Evolutionary conservation across 2,113 vertebrate species (phyloP), one percentile per base, ranked within the genome.

Genomic region (Saguinus imperator): DNA sequence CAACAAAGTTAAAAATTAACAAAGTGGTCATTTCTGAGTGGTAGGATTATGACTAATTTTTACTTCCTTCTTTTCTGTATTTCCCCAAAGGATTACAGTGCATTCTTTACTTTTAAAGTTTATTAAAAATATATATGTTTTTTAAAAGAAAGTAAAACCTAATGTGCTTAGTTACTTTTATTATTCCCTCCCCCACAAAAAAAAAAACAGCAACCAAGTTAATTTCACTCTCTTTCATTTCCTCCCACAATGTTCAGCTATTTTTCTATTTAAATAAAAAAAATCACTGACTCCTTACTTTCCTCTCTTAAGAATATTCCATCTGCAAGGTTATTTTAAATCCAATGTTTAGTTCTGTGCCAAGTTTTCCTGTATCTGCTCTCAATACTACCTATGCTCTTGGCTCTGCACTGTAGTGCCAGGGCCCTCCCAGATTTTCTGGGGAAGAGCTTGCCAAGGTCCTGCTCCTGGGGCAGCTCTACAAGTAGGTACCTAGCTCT

Each of bases 181-280:
- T 66, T 52, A 72, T 81, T 73, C 3, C 20, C 29, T n/a, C 20
- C 4, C 48, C 8, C 13, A 11, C 21, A 11, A 50, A 29, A 57
- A 70, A 95, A 89, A 61, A 43, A 57, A 73, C 4, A 68, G 8
- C 18, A 75, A 21, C 20, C n/a, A 76, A 93, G 50, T 75, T 77
- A 89, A 83, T 75, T 94, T 97, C 91, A 84, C 58, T 75, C 11
- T 68, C 23, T 27, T 94, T 94, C 48, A 82, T 32, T 94, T 94
- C 66, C 73, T 89, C 37, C 48, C 81, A 83, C 2, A 25, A 91
- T n/a, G 17, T 79, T 86, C 17, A 55, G 37, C 73, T 86, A 77
- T 58, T 77, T 96, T 86, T 66, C 84, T 70, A 82, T n/a, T 82
- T 32, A 66, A 76, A 82, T 43, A 27, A 43, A 85, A 85, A 88